Conservation (phyloP, 2,113 vertebrate species). For the Poeciliopsis occidentalis region DNA sequence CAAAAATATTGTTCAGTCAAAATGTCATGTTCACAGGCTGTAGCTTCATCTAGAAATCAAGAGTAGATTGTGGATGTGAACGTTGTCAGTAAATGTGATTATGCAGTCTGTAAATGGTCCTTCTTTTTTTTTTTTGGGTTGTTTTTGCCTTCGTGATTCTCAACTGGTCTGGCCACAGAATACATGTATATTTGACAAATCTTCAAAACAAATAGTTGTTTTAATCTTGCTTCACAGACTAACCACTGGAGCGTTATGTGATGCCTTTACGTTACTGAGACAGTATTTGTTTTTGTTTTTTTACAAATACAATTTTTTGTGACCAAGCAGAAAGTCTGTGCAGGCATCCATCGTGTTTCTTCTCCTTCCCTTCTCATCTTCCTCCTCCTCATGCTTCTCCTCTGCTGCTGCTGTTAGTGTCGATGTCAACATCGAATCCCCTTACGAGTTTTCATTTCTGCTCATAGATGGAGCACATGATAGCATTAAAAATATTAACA, state of each 20-base stretch:
- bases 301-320: not conserved
- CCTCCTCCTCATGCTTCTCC: not conserved
- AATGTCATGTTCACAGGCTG: not conserved
- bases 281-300: not conserved
- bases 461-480: not conserved
- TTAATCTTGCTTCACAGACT: too few species aligned
- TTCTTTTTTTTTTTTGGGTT: not conserved
- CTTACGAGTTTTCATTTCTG: too few species aligned
- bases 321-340: not conserved
- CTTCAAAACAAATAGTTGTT: too few species aligned
- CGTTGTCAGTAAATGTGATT: slow-evolving; percentile 55
- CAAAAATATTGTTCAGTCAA: not conserved
- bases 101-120: slow-evolving; percentile 52
- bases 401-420: not conserved
- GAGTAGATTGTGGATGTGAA: slow-evolving; percentile 40
- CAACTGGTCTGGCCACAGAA: slow-evolving; percentile 46
- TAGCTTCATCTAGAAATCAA: slow-evolving; percentile 21
- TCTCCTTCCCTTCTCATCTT: not conserved
- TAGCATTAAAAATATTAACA: not conserved
- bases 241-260: not conserved
- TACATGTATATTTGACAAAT: not conserved
- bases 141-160: slow-evolving; percentile 46
- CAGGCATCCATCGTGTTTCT: not conserved
- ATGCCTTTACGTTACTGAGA: not conserved
- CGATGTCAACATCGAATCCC: not conserved